Evolutionary conservation across 2,888 invertebrate species (phyloP).

Genomic region (Sepioteuthis lessoniana): DNA sequence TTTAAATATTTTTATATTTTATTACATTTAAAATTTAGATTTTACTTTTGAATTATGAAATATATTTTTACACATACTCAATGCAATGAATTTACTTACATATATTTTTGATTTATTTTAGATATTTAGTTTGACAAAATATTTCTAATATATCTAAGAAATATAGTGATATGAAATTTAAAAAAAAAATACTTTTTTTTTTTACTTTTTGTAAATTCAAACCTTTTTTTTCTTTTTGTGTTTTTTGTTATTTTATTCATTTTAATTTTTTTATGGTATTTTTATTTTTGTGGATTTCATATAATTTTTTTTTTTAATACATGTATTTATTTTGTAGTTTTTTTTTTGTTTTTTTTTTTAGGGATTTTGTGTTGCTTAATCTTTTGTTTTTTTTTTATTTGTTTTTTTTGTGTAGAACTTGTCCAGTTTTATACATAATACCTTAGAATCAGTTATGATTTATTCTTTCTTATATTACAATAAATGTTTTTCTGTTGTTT

Average conservation of each 20-base stretch:
- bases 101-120: neutral
- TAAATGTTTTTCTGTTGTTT: neutral
- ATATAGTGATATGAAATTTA: neutral
- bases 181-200: neutral
- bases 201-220: neutral
- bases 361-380: neutral
- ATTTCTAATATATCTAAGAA: neutral
- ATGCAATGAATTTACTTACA: neutral
- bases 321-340: neutral
- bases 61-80: neutral
- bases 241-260: neutral
- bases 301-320: neutral
- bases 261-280: neutral
- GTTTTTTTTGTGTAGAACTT: neutral
- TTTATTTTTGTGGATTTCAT: neutral
- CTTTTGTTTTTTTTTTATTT: neutral
- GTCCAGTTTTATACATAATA: neutral
- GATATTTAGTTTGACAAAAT: neutral
- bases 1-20: too few species aligned
- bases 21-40: neutral
- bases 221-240: neutral
- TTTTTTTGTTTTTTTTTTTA: too few species aligned
- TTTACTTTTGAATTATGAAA: neutral
- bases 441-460: neutral
- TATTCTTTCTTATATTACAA: neutral